These are phyloP conservation scores for Tapirus indicus DNA, from an alignment of 2,797 vertebrate genomes.

Conservation along the genomic window DNA sequence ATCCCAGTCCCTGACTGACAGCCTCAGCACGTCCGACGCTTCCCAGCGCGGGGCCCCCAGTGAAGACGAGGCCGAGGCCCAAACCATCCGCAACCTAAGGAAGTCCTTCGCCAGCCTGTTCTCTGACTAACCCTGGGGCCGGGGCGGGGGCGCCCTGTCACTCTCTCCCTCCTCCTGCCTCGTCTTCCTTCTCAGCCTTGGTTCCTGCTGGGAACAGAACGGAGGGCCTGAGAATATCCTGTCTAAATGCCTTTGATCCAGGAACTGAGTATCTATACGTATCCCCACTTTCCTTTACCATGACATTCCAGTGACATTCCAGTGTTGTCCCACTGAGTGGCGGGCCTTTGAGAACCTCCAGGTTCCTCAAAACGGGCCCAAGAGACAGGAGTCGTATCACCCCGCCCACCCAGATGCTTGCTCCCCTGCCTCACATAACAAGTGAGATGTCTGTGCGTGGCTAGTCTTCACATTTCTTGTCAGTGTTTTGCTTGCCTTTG, in stretches of 20 bases:
- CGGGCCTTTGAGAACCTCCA: slow-evolving; percentile 49
- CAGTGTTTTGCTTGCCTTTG: slow-evolving; percentile 41
- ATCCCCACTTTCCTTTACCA: slow-evolving; percentile 61
- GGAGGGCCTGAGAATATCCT: slow-evolving; percentile 44
- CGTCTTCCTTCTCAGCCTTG: slow-evolving; percentile 66
- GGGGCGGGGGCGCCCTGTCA: not conserved
- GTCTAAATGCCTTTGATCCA: slow-evolving; percentile 54
- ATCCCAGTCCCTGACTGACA: slow-evolving; percentile 98
- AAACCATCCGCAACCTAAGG: slow-evolving; percentile 97
- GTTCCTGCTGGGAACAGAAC: slow-evolving; percentile 59
- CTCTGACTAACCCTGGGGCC: slow-evolving; percentile 91
- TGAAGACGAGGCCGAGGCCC: slow-evolving; percentile 97
- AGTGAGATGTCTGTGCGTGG: slow-evolving; percentile 21
- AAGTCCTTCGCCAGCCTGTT: slow-evolving; percentile 99
- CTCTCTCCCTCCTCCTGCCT: not conserved
- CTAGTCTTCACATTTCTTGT: not conserved
- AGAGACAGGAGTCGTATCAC: not conserved
- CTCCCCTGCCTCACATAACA: not conserved
- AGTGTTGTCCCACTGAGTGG: not conserved
- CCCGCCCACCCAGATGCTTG: not conserved
- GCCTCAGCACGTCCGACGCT: slow-evolving; percentile 95
- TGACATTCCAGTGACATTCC: slow-evolving; percentile 41
- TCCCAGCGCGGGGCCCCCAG: slow-evolving; percentile 90
- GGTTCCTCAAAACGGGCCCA: slow-evolving; percentile 29
- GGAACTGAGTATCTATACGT: slow-evolving; percentile 43